Percentiles rank a stretch among this genome's conserved stretches.
phyloP scores from a whole-genome alignment of 2,797 vertebrate genomes.

The Lepidocolaptes lacrymiger region DNA sequence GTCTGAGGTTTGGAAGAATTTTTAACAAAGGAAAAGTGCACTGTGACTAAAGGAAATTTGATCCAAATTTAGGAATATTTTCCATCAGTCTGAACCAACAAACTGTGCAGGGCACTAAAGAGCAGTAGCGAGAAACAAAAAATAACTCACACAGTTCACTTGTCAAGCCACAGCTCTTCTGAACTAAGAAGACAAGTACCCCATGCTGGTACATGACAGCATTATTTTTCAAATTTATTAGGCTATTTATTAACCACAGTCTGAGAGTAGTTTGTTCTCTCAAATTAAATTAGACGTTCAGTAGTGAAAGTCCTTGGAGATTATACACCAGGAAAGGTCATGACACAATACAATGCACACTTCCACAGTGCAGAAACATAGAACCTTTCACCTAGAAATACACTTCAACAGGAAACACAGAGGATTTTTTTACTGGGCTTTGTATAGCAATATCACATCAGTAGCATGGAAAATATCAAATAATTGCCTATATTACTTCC shows the following conservation, averaged over 20 bases:
- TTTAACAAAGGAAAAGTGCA: background rate
- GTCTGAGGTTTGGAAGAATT: background rate
- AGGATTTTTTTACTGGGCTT: background rate
- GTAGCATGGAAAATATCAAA: background rate
- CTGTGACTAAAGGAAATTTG: background rate
- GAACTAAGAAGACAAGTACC: background rate
- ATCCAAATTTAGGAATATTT: background rate
- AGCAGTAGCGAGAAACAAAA: background rate
- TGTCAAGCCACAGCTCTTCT: background rate
- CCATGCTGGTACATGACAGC: background rate
- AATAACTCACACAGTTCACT: background rate
- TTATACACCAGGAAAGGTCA: background rate
- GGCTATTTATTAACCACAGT: background rate
- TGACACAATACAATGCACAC: background rate
- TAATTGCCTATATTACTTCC: constrained; percentile 12
- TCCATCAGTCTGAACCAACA: background rate
- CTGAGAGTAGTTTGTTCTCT: background rate
- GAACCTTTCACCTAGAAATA: constrained; percentile 42
- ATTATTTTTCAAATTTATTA: background rate
- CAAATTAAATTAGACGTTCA: background rate
- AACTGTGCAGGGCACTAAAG: background rate
- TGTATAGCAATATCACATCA: background rate
- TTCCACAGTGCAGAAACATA: constrained; percentile 11
- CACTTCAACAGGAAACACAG: constrained; percentile 22
- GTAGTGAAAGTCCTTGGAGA: background rate